Evolutionary conservation across 1,140 invertebrate species (phyloP).

Genomic region (Lucilia sericata): DNA sequence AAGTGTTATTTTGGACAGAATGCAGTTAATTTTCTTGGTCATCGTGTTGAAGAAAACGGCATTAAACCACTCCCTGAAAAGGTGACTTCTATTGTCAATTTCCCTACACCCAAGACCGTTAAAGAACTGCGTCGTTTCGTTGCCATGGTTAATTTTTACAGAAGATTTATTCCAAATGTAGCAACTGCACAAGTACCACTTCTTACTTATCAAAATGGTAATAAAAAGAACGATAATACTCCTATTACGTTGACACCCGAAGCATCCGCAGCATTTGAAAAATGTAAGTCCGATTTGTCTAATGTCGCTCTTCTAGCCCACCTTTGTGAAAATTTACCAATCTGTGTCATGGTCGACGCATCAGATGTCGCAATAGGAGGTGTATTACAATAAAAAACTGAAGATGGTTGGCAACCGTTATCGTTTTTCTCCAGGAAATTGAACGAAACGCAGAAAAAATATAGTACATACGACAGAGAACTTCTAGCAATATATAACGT

Average conservation of each 20-base stretch:
- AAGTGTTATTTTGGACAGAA: background rate
- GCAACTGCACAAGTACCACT: background rate
- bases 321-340: background rate
- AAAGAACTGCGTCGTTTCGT: conserved; percentile 6
- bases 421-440: conserved; percentile 8
- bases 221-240: background rate
- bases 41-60: background rate
- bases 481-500: background rate
- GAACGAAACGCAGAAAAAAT: background rate
- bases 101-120: background rate
- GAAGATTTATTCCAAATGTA: background rate
- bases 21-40: conserved; percentile 22
- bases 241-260: conserved; percentile 1
- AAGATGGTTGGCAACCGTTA: background rate
- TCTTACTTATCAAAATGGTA: background rate
- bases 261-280: background rate
- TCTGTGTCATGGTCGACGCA: background rate
- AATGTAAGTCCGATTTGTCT: background rate
- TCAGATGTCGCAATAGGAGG: conserved; percentile 11
- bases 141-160: conserved; percentile 26
- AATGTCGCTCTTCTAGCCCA: background rate
- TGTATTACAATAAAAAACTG: background rate
- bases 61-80: background rate
- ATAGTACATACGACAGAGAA: conserved; percentile 38
- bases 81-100: background rate